Conservation (phyloP, 2,888 invertebrate genomes). For the Cephus pulcher region DNA sequence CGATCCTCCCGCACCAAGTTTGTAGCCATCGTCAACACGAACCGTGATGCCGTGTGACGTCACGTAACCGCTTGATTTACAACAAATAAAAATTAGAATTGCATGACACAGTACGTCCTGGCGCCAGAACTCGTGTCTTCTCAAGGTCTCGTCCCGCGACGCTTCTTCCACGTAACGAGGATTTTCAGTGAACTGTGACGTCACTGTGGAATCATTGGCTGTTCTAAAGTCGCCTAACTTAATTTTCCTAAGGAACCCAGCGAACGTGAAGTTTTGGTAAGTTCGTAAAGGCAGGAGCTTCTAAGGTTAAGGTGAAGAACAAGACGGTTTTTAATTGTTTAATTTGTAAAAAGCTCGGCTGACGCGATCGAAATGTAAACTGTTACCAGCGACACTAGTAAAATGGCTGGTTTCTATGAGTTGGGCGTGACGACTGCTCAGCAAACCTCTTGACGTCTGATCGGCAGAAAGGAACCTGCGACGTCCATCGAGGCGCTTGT, state of each 20-base stretch:
- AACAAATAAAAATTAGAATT: neutral
- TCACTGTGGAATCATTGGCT: neutral
- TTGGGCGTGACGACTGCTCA: conserved; percentile 14
- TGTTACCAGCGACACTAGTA: neutral
- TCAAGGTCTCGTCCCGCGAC: neutral
- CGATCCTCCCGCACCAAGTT: conserved; percentile 52
- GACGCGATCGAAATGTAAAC: neutral
- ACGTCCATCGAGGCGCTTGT: neutral
- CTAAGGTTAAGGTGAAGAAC: neutral
- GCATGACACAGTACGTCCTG: neutral
- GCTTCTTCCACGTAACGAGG: neutral
- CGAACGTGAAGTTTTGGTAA: neutral
- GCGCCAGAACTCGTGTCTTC: neutral
- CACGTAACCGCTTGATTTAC: neutral
- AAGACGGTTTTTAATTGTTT: neutral
- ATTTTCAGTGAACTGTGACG: neutral
- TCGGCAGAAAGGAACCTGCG: conserved; percentile 32
- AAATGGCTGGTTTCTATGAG: neutral
- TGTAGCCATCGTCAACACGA: neutral
- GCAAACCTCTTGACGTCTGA: conserved; percentile 30
- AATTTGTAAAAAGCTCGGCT: conserved; percentile 4
- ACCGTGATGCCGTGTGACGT: neutral
- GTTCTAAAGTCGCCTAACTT: neutral
- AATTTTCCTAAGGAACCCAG: neutral
- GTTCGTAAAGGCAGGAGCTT: neutral